Conservation (phyloP, 2,113 vertebrate genomes). For the Mobula hypostoma region DNA sequence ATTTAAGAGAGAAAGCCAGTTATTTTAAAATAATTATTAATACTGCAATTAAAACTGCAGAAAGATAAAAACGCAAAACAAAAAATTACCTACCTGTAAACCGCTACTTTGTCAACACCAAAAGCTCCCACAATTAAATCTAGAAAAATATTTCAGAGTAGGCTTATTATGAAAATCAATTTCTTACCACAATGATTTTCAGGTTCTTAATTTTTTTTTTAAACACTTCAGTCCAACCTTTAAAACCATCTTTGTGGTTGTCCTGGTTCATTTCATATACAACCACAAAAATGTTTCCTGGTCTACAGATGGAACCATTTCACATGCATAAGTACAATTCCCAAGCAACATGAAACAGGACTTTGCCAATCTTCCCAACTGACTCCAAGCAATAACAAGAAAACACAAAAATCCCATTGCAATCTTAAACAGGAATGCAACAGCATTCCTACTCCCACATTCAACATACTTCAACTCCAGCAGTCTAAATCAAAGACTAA, state of each 20-base stretch:
- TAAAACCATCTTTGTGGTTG: not conserved
- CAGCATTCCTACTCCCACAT: not conserved
- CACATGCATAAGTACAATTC: not conserved
- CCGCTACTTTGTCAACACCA: slow-evolving; percentile 82
- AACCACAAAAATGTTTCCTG: not conserved
- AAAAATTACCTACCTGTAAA: slow-evolving; percentile 73
- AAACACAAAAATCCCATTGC: not conserved
- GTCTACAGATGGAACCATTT: not conserved
- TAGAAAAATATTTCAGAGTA: slow-evolving; percentile 46
- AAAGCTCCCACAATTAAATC: slow-evolving; percentile 92
- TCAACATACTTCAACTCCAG: not conserved
- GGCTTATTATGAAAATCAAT: not conserved
- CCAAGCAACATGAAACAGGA: not conserved
- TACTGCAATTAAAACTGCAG: not conserved
- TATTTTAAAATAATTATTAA: not conserved
- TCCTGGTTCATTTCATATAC: not conserved
- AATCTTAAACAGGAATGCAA: not conserved
- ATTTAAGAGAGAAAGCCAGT: not conserved
- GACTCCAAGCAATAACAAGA: not conserved
- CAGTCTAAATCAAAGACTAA: not conserved
- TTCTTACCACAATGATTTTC: not conserved
- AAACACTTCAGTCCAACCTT: not conserved
- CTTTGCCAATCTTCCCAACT: not conserved
- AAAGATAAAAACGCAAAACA: not conserved
- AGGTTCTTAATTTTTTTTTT: not conserved